phyloP scores from a whole-genome alignment of 2,888 invertebrate species.

The Palloptera scutellata region DNA sequence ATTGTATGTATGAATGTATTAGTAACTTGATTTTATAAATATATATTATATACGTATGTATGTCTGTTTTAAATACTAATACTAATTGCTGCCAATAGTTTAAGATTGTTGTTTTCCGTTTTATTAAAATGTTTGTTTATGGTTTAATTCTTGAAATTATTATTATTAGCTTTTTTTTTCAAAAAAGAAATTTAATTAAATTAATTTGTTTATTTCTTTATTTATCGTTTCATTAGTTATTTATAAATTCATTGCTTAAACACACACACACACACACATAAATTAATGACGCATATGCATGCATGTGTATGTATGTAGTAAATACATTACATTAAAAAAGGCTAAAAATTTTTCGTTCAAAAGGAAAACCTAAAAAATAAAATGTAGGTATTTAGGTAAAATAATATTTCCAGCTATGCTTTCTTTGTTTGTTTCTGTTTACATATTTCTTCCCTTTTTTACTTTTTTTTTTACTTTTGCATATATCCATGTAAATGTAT shows the following conservation, averaged over 20 bases:
- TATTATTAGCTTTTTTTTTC: background rate
- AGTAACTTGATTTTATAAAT: no score
- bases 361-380: no score
- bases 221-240: background rate
- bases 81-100: background rate
- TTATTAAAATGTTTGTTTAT: background rate
- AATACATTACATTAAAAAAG: no score
- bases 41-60: constrained; percentile 1
- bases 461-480: constrained; percentile 8
- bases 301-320: constrained; percentile 1
- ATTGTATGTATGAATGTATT: background rate
- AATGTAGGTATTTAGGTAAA: background rate
- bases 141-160: no score
- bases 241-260: constrained; percentile 11
- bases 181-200: constrained; percentile 3
- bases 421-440: constrained; percentile 5
- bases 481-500: constrained; percentile 8
- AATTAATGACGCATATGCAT: constrained; percentile 1
- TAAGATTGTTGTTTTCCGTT: constrained; percentile 1
- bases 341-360: no score
- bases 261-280: constrained; percentile 7
- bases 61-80: background rate
- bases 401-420: constrained; percentile 2
- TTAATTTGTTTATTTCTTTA: no score
- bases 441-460: background rate